Percentiles rank a stretch among this genome's conserved stretches.
Evolutionary conservation across 2,113 vertebrate genomes (phyloP).

Genomic region (Vidua macroura): DNA sequence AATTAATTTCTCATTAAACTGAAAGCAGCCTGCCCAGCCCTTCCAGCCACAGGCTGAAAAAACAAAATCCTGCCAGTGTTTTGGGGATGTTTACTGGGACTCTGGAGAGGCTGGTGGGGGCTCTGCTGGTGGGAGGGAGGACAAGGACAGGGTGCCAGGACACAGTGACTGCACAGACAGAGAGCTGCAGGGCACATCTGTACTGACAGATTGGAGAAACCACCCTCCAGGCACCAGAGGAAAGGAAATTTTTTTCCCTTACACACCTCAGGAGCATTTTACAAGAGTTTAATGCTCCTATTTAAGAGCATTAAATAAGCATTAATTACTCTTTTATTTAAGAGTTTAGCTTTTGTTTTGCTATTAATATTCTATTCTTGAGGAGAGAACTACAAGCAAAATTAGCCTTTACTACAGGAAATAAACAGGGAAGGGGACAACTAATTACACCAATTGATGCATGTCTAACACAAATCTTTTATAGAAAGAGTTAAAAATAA

Average conservation of each 20-base stretch:
- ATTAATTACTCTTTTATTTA: background rate
- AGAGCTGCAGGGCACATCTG: background rate
- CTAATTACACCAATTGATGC: constrained; percentile 19
- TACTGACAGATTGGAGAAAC: fast-evolving
- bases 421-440: background rate
- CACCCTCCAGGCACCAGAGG: background rate
- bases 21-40: background rate
- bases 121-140: background rate
- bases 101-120: background rate
- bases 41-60: background rate
- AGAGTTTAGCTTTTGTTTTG: background rate
- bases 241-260: background rate
- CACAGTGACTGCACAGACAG: fast-evolving
- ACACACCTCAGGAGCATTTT: background rate
- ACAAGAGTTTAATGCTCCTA: background rate
- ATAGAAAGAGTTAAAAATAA: constrained; percentile 76
- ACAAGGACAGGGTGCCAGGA: background rate
- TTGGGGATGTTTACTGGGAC: background rate
- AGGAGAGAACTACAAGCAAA: background rate
- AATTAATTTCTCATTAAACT: background rate
- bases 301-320: too few species aligned
- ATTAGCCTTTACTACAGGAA: constrained; percentile 21
- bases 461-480: constrained; percentile 45
- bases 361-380: background rate
- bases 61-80: fast-evolving